Percentiles rank a stretch among this genome's conserved stretches.
These are phyloP conservation scores for Corydoras sp. DNA, from an alignment of 2,113 vertebrate genomes.

Conservation along the genomic window DNA sequence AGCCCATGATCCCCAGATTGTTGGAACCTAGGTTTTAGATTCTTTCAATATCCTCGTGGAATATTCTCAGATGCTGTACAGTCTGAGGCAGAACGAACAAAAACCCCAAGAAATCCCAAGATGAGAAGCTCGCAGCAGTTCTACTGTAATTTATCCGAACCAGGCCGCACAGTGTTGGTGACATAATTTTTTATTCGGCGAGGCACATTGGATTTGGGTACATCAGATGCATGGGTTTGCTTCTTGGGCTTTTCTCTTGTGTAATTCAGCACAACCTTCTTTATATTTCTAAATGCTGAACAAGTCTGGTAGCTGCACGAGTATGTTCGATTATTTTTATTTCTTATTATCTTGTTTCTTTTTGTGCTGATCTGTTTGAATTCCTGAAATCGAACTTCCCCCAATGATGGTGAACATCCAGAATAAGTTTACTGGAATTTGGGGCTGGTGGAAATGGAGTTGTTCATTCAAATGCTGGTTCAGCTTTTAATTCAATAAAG, in stretches of 20 bases:
- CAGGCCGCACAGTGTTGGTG: background rate
- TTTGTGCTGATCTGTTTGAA: constrained; percentile 36
- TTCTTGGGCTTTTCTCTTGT: constrained; percentile 24
- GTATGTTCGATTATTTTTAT: constrained; percentile 24
- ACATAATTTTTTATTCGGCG: background rate
- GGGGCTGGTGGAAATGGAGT: background rate
- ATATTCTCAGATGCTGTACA: constrained; percentile 49
- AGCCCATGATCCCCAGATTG: constrained; percentile 86
- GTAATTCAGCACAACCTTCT: constrained; percentile 33
- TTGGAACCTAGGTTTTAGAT: constrained; percentile 76
- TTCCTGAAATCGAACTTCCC: constrained; percentile 14
- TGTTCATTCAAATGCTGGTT: constrained; percentile 44
- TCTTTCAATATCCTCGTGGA: background rate
- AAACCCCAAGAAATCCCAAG: constrained; percentile 28
- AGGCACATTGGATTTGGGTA: constrained; percentile 21
- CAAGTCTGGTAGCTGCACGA: constrained; percentile 40
- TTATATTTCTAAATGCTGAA: constrained; percentile 53
- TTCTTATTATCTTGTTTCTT: constrained; percentile 27
- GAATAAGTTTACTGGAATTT: constrained; percentile 14
- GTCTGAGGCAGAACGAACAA: constrained; percentile 52
- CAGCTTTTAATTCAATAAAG: constrained; percentile 70
- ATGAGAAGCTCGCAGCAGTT: background rate
- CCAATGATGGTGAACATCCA: constrained; percentile 16
- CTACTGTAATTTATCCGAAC: constrained; percentile 15
- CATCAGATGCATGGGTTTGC: constrained; percentile 50